Evolutionary conservation across 2,888 invertebrate genomes (phyloP).

Genomic region (Luperina testacea): DNA sequence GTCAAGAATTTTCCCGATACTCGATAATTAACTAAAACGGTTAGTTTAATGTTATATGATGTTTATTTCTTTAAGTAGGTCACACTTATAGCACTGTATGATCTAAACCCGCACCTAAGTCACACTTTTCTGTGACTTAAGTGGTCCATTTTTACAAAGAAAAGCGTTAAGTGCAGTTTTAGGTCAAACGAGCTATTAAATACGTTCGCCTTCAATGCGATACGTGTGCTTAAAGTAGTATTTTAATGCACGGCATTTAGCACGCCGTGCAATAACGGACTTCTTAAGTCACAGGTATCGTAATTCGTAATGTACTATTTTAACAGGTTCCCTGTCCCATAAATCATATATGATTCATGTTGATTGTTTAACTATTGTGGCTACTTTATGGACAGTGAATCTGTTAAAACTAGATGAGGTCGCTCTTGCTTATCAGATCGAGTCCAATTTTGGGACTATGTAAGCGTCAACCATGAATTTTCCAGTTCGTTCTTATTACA

Average conservation of each 20-base stretch:
- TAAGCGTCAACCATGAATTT: background rate
- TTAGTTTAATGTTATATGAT: background rate
- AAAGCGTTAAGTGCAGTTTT: background rate
- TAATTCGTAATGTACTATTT: background rate
- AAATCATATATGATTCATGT: no score
- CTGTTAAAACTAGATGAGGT: background rate
- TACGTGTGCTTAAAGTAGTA: no score
- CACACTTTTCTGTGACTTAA: no score
- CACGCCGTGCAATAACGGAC: no score
- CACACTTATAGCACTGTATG: background rate
- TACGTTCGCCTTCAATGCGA: background rate
- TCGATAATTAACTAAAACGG: background rate
- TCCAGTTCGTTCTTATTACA: background rate
- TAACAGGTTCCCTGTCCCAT: no score
- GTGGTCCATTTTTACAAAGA: no score
- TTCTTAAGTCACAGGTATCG: no score
- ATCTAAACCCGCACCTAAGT: no score
- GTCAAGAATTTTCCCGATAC: constrained; percentile 8
- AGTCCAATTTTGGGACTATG: background rate
- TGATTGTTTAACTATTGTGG: no score
- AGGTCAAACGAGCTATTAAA: background rate
- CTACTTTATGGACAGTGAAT: no score
- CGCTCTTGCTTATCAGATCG: background rate
- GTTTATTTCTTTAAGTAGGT: background rate
- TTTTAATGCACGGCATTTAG: no score